Percentiles rank a stretch among this genome's conserved stretches.
Evolutionary conservation across 2,888 invertebrate species (phyloP).

Genomic region (Nematopogon swammerdamellus): DNA sequence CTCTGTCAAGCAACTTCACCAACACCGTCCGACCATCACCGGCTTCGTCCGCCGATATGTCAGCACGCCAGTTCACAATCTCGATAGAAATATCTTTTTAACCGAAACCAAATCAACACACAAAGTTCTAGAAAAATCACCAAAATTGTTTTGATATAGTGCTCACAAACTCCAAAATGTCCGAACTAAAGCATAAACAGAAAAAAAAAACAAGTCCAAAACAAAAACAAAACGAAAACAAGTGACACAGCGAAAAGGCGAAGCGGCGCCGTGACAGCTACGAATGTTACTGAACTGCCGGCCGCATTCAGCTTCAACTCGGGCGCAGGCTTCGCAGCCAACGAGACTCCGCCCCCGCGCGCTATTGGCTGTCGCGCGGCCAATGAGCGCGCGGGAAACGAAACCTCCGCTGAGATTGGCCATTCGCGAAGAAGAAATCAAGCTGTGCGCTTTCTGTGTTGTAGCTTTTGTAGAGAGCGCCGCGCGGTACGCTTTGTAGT

Average conservation of each 20-base stretch:
- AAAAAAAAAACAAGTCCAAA: background rate
- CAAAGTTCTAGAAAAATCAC: too few relatives aligned
- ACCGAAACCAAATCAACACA: too few relatives aligned
- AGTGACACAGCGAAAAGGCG: slow-evolving; percentile 11
- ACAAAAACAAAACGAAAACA: background rate
- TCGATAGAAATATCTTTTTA: too few relatives aligned
- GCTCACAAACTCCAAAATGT: too few relatives aligned
- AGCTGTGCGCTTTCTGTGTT: background rate
- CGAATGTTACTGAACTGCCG: slow-evolving; percentile 34
- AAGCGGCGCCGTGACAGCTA: slow-evolving; percentile 28
- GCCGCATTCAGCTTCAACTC: slow-evolving; percentile 2
- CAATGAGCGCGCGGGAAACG: slow-evolving; percentile 26
- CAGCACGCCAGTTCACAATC: too few relatives aligned
- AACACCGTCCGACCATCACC: too few relatives aligned
- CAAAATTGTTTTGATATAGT: too few relatives aligned
- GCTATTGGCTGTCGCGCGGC: slow-evolving; percentile 28
- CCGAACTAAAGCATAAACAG: background rate
- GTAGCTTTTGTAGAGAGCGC: background rate
- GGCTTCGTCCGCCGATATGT: too few relatives aligned
- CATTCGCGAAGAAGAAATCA: background rate
- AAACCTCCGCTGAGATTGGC: slow-evolving; percentile 26
- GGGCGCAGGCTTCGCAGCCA: slow-evolving; percentile 43
- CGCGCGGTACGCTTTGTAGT: too few relatives aligned
- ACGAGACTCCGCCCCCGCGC: slow-evolving; percentile 28
- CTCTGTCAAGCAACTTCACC: too few relatives aligned